A percentile compares a stretch with the other conserved stretches of the same genome.
Conservation (phyloP, 2,797 vertebrate genomes). For the Zenarchopterus dispar region DNA sequence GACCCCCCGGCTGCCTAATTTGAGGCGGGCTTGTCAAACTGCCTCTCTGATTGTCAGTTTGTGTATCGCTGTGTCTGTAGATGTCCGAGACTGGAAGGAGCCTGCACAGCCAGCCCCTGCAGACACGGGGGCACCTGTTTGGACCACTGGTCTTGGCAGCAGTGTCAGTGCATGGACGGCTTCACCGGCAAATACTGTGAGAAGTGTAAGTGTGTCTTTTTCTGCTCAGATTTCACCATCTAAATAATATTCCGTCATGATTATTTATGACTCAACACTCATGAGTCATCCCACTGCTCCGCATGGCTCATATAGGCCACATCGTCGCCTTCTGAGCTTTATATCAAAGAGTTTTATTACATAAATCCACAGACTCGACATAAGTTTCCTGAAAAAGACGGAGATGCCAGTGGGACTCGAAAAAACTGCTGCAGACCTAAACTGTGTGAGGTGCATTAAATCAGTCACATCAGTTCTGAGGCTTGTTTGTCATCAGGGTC, state of each 20-base stretch:
- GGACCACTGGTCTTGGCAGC: conserved; percentile 97
- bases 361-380: conserved; percentile 22
- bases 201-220: conserved; percentile 85
- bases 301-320: conserved; percentile 40
- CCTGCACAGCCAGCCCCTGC: conserved; percentile 88
- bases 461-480: conserved; percentile 27
- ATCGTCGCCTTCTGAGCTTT: conserved; percentile 20
- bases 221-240: conserved; percentile 47
- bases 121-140: conserved; percentile 92
- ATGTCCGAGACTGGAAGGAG: conserved; percentile 93
- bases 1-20: conserved; percentile 41
- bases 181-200: conserved; percentile 94
- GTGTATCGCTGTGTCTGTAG: conserved; percentile 72
- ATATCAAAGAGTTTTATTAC: conserved; percentile 46
- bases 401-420: conserved; percentile 6
- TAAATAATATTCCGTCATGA: conserved; percentile 46
- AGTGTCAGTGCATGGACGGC: conserved; percentile 91
- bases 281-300: conserved; percentile 51
- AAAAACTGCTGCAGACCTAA: conserved; percentile 14
- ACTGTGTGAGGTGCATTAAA: conserved; percentile 30
- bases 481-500: conserved; percentile 35
- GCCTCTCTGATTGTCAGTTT: conserved; percentile 54
- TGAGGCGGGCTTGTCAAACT: conserved; percentile 56
- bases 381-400: conserved; percentile 27
- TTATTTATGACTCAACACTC: conserved; percentile 60